Evolutionary conservation across 2,888 invertebrate genomes (phyloP).

Genomic region (Cataglyphis albicans): DNA sequence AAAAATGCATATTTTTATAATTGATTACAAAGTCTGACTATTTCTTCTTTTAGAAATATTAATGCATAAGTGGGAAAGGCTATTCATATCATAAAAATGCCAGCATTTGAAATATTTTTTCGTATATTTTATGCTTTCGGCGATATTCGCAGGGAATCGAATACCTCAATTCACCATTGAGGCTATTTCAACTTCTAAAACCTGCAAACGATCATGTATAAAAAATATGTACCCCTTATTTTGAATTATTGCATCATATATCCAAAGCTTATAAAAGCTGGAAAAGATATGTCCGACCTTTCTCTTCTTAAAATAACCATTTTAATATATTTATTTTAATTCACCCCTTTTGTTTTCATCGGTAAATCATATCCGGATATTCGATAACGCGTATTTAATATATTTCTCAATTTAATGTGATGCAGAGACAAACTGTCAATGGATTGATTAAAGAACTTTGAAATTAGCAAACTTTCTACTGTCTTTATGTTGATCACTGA

Average conservation of each 20-base stretch:
- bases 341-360: background rate
- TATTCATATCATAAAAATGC: constrained; percentile 15
- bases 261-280: constrained; percentile 6
- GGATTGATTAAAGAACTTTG: constrained; percentile 23
- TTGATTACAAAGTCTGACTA: background rate
- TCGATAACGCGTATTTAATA: background rate
- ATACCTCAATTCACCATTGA: constrained; percentile 31
- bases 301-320: constrained; percentile 11
- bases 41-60: background rate
- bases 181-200: background rate
- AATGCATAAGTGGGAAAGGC: background rate
- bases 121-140: constrained; percentile 16
- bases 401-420: constrained; percentile 15
- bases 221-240: constrained; percentile 21
- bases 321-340: constrained; percentile 22
- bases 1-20: background rate
- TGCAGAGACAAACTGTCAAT: background rate
- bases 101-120: constrained; percentile 39
- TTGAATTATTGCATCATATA: constrained; percentile 22
- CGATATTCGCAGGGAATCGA: constrained; percentile 19
- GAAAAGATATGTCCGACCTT: background rate
- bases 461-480: constrained; percentile 4
- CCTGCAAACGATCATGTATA: background rate
- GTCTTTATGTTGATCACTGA: background rate
- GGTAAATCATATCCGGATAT: constrained; percentile 29